Base-by-base conservation (phyloP, 2,888 invertebrate species). In the Ectemnius lituratus region DNA sequence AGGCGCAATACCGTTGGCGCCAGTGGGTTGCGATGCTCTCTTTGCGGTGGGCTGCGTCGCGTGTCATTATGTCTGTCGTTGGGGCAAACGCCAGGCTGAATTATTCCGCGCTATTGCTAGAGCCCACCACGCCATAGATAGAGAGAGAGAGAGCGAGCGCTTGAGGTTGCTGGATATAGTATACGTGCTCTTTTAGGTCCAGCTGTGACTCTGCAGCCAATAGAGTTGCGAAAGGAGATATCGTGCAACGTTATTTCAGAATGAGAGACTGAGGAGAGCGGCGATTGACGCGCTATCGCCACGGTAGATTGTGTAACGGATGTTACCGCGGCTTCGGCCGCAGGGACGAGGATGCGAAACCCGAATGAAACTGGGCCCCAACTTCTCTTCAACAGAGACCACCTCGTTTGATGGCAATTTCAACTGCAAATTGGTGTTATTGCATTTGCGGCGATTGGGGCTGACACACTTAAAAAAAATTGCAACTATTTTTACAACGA, bases 281-380 rank as follows among this genome's bases (percentile, higher is more conserved):
- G 2, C 37, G 60, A 62, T 52, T 63, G 63, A 64, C 62, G 37
- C 37, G 58, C 14, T 66, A 60, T 11, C 18, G n/a, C 23, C 28
- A 16, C 47, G 76, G 70, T 70, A 52, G 68, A 68, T 73, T 64
- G 72, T 45, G 52, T 58, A 66, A 58, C 62, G 23, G 52, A 57
- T 14, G 23, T 65, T 65, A 47, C 64, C 61, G 58, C 58, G 47
- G 52, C 47, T 18, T 28, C 18, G 18, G 45, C 52, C 20, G 62
- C 65, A 56, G 61, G 71, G 64, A 64, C 49, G 56, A 23, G 73
- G 67, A 76, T 64, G 63, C 70, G 67, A 67, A 74, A 74, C 58
- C 64, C 14, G 58, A 68, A 58, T 59, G 63, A 58, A 67, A 62
- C 60, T 60, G 61, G 23, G 23, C 23, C 23, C 23, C 23, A 23